Evolutionary conservation across 2,888 invertebrate species (phyloP).

Genomic region (Dorcus parallelipipedus): DNA sequence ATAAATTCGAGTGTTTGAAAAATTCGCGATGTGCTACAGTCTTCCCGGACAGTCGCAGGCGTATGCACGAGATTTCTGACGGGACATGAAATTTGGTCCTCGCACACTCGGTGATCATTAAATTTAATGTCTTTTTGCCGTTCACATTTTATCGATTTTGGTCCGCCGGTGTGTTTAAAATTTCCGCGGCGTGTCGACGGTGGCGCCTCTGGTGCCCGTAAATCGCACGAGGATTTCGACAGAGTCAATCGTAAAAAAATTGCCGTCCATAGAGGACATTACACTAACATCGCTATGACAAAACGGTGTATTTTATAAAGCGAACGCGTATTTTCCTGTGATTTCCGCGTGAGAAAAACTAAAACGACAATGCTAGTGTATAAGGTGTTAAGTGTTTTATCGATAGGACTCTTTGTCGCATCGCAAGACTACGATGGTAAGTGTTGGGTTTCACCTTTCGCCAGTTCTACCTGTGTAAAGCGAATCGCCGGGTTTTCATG

Average conservation of each 20-base stretch:
- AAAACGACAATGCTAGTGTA: conserved; percentile 27
- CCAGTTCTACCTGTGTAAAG: neutral
- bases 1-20: neutral
- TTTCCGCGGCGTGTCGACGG: conserved; percentile 4
- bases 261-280: conserved; percentile 32
- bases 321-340: conserved; percentile 18
- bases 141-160: too few species aligned
- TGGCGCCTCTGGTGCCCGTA: neutral
- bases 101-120: too few species aligned
- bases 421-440: conserved; percentile 26
- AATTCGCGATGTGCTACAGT: conserved; percentile 1
- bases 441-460: conserved; percentile 6
- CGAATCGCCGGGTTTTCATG: neutral
- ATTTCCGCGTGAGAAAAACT: conserved; percentile 12
- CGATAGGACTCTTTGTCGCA: conserved; percentile 22
- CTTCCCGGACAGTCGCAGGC: too few species aligned
- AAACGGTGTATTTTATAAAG: conserved; percentile 24
- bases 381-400: conserved; percentile 30
- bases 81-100: too few species aligned
- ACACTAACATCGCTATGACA: conserved; percentile 26
- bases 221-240: conserved; percentile 1
- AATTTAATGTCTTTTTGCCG: too few species aligned
- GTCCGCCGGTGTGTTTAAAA: neutral
- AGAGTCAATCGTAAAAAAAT: conserved; percentile 23
- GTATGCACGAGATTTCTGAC: too few species aligned